Base-by-base conservation (phyloP, 2,888 invertebrate species). In the Synergus gifuensis region DNA sequence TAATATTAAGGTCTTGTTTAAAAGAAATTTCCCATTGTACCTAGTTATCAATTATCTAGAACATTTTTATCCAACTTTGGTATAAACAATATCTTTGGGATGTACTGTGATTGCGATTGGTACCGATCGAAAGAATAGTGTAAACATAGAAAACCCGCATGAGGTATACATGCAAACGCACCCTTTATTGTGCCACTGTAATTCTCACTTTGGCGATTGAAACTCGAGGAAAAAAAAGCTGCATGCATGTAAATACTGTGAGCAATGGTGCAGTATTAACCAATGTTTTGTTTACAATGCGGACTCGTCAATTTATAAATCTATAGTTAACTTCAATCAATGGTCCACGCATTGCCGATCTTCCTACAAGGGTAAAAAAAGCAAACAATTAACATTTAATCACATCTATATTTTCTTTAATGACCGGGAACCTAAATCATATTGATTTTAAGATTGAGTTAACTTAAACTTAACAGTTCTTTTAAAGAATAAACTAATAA, bases 81-180 rank as follows among this genome's bases (percentile, higher is more conserved):
- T 28, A 14, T 22, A 49, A 49, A 49, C 1, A 16, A 46, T 49
- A 49, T 36, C 3, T 58, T 58, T 58, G 2, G 2, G 18, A 18
- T 11, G n/a, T 11, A 18, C 14, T 36, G 8, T 18, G 28, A 46
- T 16, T 49, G 28, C n/a, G 49, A 69, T 49, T 49, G 7, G 46
- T 16, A 49, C 28, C 28, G 69, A 69, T 69, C 69, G 49, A 69
- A 69, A 69, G 49, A 69, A 69, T 69, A 4, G 46, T 49, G 69
- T 69, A 49, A 69, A 69, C 22, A 69, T 18, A 49, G 22, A 28
- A 49, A 69, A 69, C 69, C 69, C 69, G 69, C 9, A 69, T 69
- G 69, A 49, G 49, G 28, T 12, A 28, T 9, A 28, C n/a, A 16
- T 69, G 18, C 49, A 22, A 22, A 46, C 42, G 14, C 44, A 9